Base-by-base conservation (phyloP, 2,888 invertebrate genomes). In the Tetranychus piercei region DNA sequence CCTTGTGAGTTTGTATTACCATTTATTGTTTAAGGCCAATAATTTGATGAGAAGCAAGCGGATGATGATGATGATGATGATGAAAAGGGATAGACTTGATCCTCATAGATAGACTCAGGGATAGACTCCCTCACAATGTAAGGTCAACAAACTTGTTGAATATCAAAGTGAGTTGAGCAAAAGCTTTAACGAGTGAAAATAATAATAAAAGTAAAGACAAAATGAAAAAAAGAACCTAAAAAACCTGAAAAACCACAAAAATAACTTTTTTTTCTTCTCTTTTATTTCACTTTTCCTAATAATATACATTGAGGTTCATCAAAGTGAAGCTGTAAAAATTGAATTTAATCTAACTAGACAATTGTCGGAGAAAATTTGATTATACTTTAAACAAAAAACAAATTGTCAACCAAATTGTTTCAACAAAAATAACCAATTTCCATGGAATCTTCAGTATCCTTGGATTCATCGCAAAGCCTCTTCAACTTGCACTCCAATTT, bases 71-170 rank as follows among this genome's bases (percentile, higher is more conserved):
- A 34, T 34, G 34, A 34, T 34, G 34, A 55, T 55, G 55, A 55
- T 55, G 55, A 55, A 55, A 55, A 55, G 55, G 55, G 55, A 9
- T 55, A 9, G 55, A 34, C 34, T 34, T 34, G 34, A 34, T 34
- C 34, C 34, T 34, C 34, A n/a, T n/a, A n/a, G n/a, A n/a, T n/a
- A n/a, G n/a, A 6, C 45, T 45, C 45, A 45, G 6, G 45, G 9
- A 45, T 9, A 6, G 2, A 55, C 55, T 55, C 55, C 55, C 55
- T 55, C 15, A 9, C 15, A 9, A 5, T 55, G 15, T 55, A 7
- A 55, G 55, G 55, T 55, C 55, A 55, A 55, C 55, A 55, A 55
- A 55, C 55, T 55, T 55, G 55, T 55, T 55, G 55, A 55, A 55
- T 55, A 15, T 34, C 34, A 34, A 34, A 55, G 15, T 55, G 55